Conservation (phyloP, 2,797 vertebrate genomes). For the Microctenopoma steveboyesi region DNA sequence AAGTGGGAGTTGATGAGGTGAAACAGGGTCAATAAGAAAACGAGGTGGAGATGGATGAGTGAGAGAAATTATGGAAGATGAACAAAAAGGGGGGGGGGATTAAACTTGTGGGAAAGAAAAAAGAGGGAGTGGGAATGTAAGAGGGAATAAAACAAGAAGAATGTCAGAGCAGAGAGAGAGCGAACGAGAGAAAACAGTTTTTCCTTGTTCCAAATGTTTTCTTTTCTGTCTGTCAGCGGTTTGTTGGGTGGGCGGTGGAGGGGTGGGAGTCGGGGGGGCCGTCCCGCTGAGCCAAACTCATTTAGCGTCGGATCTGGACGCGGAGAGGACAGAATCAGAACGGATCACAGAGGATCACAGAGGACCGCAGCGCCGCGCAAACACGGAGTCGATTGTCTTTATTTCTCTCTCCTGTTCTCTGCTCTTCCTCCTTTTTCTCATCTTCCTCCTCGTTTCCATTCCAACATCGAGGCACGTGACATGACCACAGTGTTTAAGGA, state of each 20-base stretch:
- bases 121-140: constrained; percentile 23
- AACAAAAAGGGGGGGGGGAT: constrained; percentile 2
- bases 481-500: no score
- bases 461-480: neutral
- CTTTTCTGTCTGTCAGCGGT: constrained; percentile 72
- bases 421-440: neutral
- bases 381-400: constrained; percentile 51
- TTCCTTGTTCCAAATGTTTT: constrained; percentile 73
- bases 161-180: constrained; percentile 19
- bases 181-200: constrained; percentile 55
- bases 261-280: neutral
- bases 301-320: constrained; percentile 54
- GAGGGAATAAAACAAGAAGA: constrained; percentile 19
- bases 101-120: constrained; percentile 19
- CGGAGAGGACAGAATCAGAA: constrained; percentile 59
- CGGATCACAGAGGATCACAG: constrained; percentile 48
- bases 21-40: no score
- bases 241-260: constrained; percentile 37
- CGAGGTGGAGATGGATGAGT: neutral
- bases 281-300: constrained; percentile 56
- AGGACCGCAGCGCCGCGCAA: constrained; percentile 39
- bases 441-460: neutral
- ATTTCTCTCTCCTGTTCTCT: neutral
- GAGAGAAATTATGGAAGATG: neutral
- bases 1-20: neutral